Evolutionary conservation across 2,113 vertebrate species (phyloP), one percentile per base, ranked within the genome.

Genomic region (Gymnobelideus leadbeateri): DNA sequence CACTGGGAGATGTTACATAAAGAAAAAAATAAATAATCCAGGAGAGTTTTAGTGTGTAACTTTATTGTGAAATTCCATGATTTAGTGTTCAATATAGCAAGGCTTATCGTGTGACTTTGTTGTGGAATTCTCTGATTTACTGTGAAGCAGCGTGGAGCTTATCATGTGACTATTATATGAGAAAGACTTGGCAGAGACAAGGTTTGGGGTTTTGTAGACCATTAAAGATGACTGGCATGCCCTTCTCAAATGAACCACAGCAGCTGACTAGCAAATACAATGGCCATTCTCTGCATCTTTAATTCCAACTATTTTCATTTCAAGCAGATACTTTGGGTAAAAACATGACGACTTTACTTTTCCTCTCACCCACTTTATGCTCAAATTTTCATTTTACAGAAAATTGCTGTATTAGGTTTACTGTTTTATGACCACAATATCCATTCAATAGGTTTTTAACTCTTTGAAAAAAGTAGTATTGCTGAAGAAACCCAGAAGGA

Each of bases 41-140:
- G 96, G 46, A 84, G 96, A 96, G 91, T 93, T 91, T 98, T 97
- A 98, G 93, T 97, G 96, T 97, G 91, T 96, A 97, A 97, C 96
- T 98, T 97, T 97, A 97, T 97, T 98, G 95, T 96, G 93, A 93
- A 96, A 95, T 96, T 95, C 95, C 93, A 89, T 97, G 96, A 98
- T 98, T 98, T 98, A 98, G 95, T 94, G 95, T 95, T 95, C 96
- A 98, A 98, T 98, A 97, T 97, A 97, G 97, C 52, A 96, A 97
- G 98, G 97, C 97, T 98, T 98, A 98, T 97, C 55, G 0, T 96
- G 95, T 95, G 98, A 96, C 96, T 98, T 96, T 96, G 94, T 97
- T 96, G 95, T 96, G 92, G 95, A 97, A 96, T 68, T 95, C 96
- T 91, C 94, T 97, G 98, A 98, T 98, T 98, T 98, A 98, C 97